These are phyloP conservation scores for Furcula furcula DNA, from an alignment of 2,888 invertebrate species.

Conservation along the genomic window DNA sequence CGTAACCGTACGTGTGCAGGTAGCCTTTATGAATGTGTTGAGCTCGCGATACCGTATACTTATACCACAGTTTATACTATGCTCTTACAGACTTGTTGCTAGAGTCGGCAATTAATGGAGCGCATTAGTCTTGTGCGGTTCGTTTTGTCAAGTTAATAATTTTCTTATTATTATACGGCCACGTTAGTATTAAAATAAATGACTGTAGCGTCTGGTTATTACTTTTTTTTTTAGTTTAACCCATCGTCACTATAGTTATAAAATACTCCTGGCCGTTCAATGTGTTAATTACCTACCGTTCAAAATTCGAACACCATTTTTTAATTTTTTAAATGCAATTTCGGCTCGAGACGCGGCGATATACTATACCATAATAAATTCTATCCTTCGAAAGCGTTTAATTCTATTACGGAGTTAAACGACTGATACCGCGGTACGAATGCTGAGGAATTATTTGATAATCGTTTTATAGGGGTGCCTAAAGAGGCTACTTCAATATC, in stretches of 20 bases:
- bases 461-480: constrained; percentile 76
- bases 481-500: constrained; percentile 72
- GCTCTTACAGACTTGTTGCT: constrained; percentile 34
- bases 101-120: constrained; percentile 50
- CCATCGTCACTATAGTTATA: no score
- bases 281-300: no score
- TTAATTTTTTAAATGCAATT: constrained; percentile 35
- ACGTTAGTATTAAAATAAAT: not conserved
- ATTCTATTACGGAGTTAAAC: constrained; percentile 63
- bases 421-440: constrained; percentile 57
- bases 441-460: constrained; percentile 68
- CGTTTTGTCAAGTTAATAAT: constrained; percentile 25
- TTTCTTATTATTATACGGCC: constrained; percentile 2
- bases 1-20: constrained; percentile 74
- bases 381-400: constrained; percentile 56
- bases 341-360: constrained; percentile 35
- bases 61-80: no score
- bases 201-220: no score
- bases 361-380: constrained; percentile 28
- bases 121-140: constrained; percentile 29
- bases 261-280: no score
- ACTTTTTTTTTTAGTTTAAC: no score
- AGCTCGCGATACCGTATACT: constrained; percentile 56
- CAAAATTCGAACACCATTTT: constrained; percentile 37
- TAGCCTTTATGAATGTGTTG: constrained; percentile 69